Evolutionary conservation across 1,140 invertebrate genomes (phyloP), one percentile per base, ranked within the genome.

Genomic region (Polypedilum vanderplanki): DNA sequence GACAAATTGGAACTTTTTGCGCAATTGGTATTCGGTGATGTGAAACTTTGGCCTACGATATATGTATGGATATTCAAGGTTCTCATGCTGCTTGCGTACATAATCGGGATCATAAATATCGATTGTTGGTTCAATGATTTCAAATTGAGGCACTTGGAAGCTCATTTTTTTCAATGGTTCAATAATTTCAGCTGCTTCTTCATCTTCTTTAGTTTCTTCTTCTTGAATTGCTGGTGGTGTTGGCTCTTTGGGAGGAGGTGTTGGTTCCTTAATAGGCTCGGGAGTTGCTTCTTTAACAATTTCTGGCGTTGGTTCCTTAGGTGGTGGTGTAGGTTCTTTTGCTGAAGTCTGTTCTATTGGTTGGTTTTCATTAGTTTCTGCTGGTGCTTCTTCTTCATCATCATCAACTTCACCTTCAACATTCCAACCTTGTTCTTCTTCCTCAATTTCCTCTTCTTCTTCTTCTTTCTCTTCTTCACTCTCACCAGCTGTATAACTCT

Each of bases 391-490:
- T 15, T 74, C 41, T 74, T 76, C 24, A 40, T 73, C 46, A 12
- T 73, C 74, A 74, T 76, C 76, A 75, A 41, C 73, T 65, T 73
- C 40, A 74, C 24, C 15, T 77, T 18, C 41, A 7, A 10, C 15
- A 41, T 64, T 65, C 41, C 75, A 41, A 18, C 75, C 65, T 74
- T 76, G 73, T 40, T 76, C 65, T 57, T 76, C 57, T 74, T 77
- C 76, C 67, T 75, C 74, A n/a, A n/a, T n/a, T 75, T 41, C 41
- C 74, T 65, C 77, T 18, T 75, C 75, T 64, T 74, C 70, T 40
- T n/a, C 74, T 76, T 64, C 75, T 76, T 40, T 17, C 64, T 73
- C 75, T 76, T 57, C 75, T 78, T 76, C 67, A 75, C 41, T 74
- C 12, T 76, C 74, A 75, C 46, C 17, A 70, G 76, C 75, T 75